phyloP scores from a whole-genome alignment of 64 coral and sea anemone genomes.

The Trachythela sp. region DNA sequence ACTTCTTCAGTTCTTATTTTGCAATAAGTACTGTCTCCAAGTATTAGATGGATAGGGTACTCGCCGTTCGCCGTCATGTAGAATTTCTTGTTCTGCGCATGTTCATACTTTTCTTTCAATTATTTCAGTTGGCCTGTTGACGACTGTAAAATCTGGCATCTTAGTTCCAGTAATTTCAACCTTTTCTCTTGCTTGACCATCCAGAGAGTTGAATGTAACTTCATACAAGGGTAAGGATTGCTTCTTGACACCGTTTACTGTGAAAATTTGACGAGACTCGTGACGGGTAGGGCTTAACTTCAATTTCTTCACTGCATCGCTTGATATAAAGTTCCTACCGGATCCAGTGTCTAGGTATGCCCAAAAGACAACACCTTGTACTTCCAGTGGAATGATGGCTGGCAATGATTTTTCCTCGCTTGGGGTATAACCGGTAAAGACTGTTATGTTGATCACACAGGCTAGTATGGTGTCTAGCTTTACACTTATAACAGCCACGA shows the following conservation, averaged over 20 bases:
- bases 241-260: conserved; percentile 42
- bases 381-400: background rate
- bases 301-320: background rate
- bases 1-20: conserved; percentile 48
- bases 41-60: conserved; percentile 5
- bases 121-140: conserved; percentile 37
- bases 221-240: conserved; percentile 48
- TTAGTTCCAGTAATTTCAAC: conserved; percentile 48
- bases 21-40: background rate
- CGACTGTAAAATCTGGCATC: conserved; percentile 41
- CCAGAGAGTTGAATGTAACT: conserved; percentile 41
- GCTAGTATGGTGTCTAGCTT: background rate
- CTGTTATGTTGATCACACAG: too few relatives aligned
- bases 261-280: conserved; percentile 32
- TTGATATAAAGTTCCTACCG: conserved; percentile 21
- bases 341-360: conserved; percentile 32
- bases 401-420: conserved; percentile 44
- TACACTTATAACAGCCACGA: background rate
- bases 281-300: conserved; percentile 3
- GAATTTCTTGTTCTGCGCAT: conserved; percentile 23
- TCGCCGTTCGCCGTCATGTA: conserved; percentile 14
- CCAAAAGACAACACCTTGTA: background rate
- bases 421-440: conserved; percentile 45
- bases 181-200: conserved; percentile 26
- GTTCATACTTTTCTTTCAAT: conserved; percentile 50